These are phyloP conservation scores for Choloepus hoffmanni DNA, from an alignment of 2,113 vertebrate species.

Conservation along the genomic window DNA sequence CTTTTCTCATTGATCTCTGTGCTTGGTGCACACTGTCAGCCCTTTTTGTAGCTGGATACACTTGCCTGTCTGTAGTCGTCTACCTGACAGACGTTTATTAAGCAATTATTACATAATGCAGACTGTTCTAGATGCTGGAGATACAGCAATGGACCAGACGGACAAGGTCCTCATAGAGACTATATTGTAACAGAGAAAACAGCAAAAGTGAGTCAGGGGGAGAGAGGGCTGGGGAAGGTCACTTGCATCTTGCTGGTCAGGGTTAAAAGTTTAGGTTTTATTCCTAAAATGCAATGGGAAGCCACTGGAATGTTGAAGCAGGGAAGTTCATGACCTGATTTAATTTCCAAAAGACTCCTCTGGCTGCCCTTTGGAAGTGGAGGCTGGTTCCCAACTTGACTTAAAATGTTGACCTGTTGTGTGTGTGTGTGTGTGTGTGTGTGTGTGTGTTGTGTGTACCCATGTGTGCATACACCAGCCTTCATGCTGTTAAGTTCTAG, in stretches of 20 bases:
- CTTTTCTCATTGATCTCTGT: accelerated
- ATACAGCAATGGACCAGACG: background rate
- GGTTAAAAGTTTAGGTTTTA: background rate
- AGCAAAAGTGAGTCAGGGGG: background rate
- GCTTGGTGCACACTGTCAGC: accelerated
- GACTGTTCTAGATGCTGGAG: background rate
- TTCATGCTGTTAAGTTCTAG: background rate
- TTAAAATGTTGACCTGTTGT: background rate
- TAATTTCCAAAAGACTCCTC: background rate
- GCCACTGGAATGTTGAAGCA: background rate
- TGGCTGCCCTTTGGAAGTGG: background rate
- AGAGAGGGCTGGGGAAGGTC: background rate
- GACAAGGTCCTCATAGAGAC: accelerated
- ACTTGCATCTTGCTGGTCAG: background rate
- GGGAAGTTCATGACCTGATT: background rate
- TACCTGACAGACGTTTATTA: background rate
- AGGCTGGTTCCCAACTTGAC: background rate
- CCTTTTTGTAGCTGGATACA: background rate
- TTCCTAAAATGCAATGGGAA: background rate
- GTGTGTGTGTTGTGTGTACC: background rate
- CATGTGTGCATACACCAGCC: too few species aligned
- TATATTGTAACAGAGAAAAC: background rate
- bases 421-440: background rate
- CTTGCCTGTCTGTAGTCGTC: background rate
- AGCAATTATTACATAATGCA: background rate